Conservation (phyloP, 37 sponge, comb jelly and placozoan species). For the Spongia lamella region DNA sequence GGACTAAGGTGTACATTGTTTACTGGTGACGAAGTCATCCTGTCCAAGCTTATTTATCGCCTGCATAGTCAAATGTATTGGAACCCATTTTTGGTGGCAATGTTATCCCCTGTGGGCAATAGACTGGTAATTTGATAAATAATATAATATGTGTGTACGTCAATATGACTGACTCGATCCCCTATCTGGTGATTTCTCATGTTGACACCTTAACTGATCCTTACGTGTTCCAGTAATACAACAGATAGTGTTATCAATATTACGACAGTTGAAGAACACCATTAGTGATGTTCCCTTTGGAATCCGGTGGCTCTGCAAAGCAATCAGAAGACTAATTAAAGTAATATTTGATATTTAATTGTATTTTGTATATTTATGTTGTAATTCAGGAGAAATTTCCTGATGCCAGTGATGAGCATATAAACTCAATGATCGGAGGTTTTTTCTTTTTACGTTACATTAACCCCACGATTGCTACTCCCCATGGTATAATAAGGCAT, state of each 20-base stretch:
- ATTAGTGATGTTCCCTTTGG: slow-evolving; percentile 81
- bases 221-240: slow-evolving; percentile 46
- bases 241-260: slow-evolving; percentile 50
- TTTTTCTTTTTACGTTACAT: slow-evolving; percentile 87
- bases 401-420: slow-evolving; percentile 62
- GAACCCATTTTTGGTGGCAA: no score
- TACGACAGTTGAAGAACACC: slow-evolving; percentile 49
- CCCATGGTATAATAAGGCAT: slow-evolving; percentile 47
- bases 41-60: no score
- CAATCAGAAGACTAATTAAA: slow-evolving; percentile 66
- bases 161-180: no score
- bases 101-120: no score
- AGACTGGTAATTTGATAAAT: no score
- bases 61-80: no score
- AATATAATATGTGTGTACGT: no score
- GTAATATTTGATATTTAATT: slow-evolving; percentile 14
- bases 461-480: slow-evolving; percentile 84
- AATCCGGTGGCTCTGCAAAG: slow-evolving; percentile 91
- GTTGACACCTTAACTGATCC: no score
- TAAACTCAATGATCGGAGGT: slow-evolving; percentile 83
- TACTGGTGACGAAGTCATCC: no score
- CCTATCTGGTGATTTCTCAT: no score
- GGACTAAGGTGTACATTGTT: no score
- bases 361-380: slow-evolving; percentile 9
- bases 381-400: slow-evolving; percentile 79